phyloP scores from a whole-genome alignment of 2,888 invertebrate species.

The Gisinianus flammeolus region DNA sequence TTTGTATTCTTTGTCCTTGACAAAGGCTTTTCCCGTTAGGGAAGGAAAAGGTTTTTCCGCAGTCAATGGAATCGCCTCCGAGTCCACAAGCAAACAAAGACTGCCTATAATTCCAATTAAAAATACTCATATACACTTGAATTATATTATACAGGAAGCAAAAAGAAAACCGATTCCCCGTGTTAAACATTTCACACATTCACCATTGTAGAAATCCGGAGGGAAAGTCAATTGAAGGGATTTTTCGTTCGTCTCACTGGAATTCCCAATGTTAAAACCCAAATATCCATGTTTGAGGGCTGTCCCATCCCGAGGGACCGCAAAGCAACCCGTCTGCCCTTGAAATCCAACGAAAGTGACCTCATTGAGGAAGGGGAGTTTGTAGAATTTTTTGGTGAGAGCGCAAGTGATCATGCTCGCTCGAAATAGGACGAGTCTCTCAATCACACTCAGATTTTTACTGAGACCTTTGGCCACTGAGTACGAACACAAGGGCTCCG shows the following conservation, averaged over 20 bases:
- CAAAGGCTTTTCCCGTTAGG: neutral
- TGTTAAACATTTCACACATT: too few relatives aligned
- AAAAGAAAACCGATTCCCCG: too few relatives aligned
- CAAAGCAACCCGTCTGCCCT: constrained; percentile 6
- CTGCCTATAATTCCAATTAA: too few relatives aligned
- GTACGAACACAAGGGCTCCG: constrained; percentile 10
- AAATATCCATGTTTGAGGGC: constrained; percentile 1
- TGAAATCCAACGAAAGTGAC: constrained; percentile 18
- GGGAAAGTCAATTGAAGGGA: too few relatives aligned
- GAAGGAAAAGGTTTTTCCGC: neutral
- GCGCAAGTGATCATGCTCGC: constrained; percentile 28
- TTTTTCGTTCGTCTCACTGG: too few relatives aligned
- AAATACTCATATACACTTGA: too few relatives aligned
- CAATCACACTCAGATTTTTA: neutral
- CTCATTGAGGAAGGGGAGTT: constrained; percentile 1
- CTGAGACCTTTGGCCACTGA: neutral
- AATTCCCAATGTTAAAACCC: neutral
- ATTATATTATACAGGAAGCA: too few relatives aligned
- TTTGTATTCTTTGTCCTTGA: neutral
- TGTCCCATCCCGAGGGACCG: neutral
- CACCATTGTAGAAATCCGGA: too few relatives aligned
- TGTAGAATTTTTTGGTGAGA: neutral
- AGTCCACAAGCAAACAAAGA: neutral
- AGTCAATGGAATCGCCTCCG: neutral
- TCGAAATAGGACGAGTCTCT: constrained; percentile 12